Conservation (phyloP, 1,140 invertebrate species). For the Polypedilum pembai region DNA sequence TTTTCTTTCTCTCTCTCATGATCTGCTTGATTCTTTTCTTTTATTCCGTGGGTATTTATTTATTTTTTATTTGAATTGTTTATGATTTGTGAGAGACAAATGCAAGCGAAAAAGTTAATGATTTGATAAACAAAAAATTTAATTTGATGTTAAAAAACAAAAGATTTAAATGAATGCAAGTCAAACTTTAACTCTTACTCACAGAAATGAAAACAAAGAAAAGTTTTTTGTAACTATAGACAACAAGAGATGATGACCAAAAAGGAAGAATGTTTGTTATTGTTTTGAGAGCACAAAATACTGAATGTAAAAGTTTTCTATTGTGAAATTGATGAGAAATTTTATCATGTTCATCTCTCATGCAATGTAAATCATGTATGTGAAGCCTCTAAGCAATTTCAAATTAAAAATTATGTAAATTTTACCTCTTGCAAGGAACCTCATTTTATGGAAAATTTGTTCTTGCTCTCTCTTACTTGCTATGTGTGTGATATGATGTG, state of each 20-base stretch:
- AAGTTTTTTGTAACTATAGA: not conserved
- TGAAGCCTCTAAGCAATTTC: not conserved
- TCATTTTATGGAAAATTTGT: no score
- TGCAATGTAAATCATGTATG: conserved; percentile 1
- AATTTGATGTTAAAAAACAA: not conserved
- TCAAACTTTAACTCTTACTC: not conserved
- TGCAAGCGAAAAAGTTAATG: not conserved
- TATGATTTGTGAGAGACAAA: not conserved
- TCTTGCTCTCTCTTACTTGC: no score
- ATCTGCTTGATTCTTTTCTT: not conserved
- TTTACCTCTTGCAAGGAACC: not conserved
- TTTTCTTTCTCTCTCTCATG: not conserved
- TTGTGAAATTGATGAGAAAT: not conserved
- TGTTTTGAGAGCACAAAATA: not conserved
- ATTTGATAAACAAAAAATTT: not conserved
- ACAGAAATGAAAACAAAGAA: not conserved
- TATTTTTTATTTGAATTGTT: not conserved
- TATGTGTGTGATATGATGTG: no score
- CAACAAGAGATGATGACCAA: conserved; percentile 10
- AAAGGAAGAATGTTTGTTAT: conserved; percentile 3
- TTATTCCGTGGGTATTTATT: not conserved
- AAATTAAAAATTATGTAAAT: conserved; percentile 20
- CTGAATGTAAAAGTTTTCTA: not conserved
- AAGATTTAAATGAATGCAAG: conserved; percentile 6
- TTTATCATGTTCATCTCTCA: not conserved